Evolutionary conservation across 2,888 invertebrate genomes (phyloP), one percentile per base, ranked within the genome.

Genomic region (Caenorhabditis sp.): DNA sequence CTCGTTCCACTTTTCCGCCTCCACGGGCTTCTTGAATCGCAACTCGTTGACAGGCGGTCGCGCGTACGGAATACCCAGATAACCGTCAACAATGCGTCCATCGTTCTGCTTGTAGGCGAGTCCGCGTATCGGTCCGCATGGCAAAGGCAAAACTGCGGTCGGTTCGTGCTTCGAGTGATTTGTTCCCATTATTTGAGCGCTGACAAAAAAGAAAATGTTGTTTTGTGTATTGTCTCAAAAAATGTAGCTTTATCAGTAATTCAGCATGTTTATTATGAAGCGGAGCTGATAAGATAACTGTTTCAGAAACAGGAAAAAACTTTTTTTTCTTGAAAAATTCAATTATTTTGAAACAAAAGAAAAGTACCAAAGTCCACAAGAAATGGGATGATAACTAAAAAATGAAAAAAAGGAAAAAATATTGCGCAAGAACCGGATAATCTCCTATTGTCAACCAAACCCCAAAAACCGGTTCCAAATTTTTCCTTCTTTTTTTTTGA

Each of bases 41-140:
- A 69, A 26, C 4, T 66, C 58, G 12, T 76, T 78, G 24, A 80
- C 43, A 0, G 80, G 80, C 0, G 80, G 73, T 26, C 77, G 53
- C 0, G 80, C 80, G 49, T 78, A 80, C 0, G 80, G 80, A 23
- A 80, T 75, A 1, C 80, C 80, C 1, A 80, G 73, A 26, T 50
- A 80, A 3, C 66, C 75, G 17, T 80, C 78, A 14, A 80, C 77
- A 10, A 69, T 51, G 19, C 57, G 55, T 2, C 61, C 76, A 58
- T 76, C 66, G 17, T 62, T 65, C 58, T 69, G 64, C 12, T 54
- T 21, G 36, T 72, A 68, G 2, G 50, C 61, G 14, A 72, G 51
- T 6, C 72, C 72, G n/a, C 49, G 49, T 0, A 72, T 60, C 0
- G 72, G 72, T 8, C 72, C 72, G 61, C 72, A 72, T 27, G 67